A percentile compares a stretch with the other conserved stretches of the same genome.
Evolutionary conservation across 2,113 vertebrate species (phyloP).

Genomic region (Saguinus midas): DNA sequence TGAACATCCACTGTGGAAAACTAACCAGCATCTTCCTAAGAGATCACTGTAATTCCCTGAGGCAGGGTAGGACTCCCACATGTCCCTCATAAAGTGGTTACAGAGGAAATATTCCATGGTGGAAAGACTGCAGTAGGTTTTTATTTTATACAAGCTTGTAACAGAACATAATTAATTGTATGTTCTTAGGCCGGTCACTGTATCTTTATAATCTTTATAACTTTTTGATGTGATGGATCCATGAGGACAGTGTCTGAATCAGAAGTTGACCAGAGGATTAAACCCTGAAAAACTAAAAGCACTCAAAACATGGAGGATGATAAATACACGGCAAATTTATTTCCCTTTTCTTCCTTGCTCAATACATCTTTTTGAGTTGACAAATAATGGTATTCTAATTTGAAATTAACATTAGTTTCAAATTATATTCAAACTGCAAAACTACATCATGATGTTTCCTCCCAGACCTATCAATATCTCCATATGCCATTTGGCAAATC

Average conservation of each 20-base stretch:
- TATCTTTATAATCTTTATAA: neutral
- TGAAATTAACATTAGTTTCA: neutral
- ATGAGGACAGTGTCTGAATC: neutral
- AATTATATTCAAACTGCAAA: neutral
- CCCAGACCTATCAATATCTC: accelerated
- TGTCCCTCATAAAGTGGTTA: neutral
- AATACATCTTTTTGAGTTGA: neutral
- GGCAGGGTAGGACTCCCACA: neutral
- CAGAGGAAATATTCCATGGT: neutral
- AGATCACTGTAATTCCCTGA: too few species aligned
- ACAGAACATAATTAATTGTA: neutral
- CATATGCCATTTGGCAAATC: neutral
- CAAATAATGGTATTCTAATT: neutral
- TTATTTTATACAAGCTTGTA: neutral
- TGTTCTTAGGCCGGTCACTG: neutral
- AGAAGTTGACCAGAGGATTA: neutral
- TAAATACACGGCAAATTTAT: neutral
- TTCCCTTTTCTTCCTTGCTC: neutral
- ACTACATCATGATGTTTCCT: neutral
- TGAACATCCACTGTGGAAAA: neutral
- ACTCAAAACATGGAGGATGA: neutral
- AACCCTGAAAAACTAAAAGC: neutral
- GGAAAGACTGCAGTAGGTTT: neutral
- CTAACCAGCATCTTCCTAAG: neutral
- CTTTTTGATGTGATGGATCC: neutral